Evolutionary conservation across 2,797 vertebrate genomes (phyloP), one percentile per base, ranked within the genome.

Genomic region (Melanotaenia nigrans): DNA sequence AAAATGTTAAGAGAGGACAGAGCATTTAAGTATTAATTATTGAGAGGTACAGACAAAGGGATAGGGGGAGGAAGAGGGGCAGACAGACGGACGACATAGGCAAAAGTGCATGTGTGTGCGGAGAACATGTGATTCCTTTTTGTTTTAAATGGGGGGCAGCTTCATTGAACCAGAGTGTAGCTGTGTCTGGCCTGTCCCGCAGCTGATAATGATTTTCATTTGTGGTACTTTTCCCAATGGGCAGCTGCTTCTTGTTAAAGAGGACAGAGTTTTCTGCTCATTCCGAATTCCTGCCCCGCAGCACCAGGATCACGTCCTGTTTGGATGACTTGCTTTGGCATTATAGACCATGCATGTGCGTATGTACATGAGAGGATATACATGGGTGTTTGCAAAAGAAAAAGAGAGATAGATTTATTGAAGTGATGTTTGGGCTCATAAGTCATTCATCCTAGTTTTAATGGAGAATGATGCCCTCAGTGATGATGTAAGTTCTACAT

Each of bases 161-260:
- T 76, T 75, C 82, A 68, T 59, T 86, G 86, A 84, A 82, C 66
- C 66, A 0, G 78, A 84, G 78, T 79, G 71, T 76, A 79, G 77
- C 77, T n/a, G 72, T 68, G 85, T 88, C 90, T 85, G 81, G 79
- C 71, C 88, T 68, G 85, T 92, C 90, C 89, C 82, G 77, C 89
- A 90, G 91, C 91, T 92, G 89, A 91, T 93, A 93, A 94, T 92
- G 90, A 90, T 91, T 93, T 93, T 93, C 92, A 90, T 91, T 90
- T 77, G 83, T 59, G 67, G 75, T 88, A 60, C 87, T 89, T 92
- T 90, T 92, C 87, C 84, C 90, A 90, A 81, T 81, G 75, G 71
- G 66, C 92, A 93, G 90, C 92, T 93, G 92, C 84, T 93, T 92
- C 88, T 77, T 78, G 85, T 94, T 92, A 94, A 79, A 82, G 80